Conservation (phyloP, 1,140 invertebrate species). For the Centruroides sculpturatus region DNA sequence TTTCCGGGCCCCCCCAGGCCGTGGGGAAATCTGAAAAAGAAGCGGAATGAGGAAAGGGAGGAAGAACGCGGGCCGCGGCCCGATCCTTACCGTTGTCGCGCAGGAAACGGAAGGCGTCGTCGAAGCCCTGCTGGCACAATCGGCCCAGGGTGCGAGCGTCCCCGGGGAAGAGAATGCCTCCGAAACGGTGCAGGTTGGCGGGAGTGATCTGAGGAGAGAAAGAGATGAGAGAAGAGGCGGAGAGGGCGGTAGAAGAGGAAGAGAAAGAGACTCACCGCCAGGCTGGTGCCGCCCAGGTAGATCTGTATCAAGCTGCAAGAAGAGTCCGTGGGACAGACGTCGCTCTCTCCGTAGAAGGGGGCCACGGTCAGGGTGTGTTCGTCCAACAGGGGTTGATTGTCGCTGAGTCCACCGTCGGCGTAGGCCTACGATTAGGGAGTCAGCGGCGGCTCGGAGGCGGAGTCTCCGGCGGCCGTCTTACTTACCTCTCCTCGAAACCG, state of each 20-base stretch:
- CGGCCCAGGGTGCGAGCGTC: slow-evolving; percentile 75
- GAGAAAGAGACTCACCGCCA: slow-evolving; percentile 42
- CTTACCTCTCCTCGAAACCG: slow-evolving; percentile 58
- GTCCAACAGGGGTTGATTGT: slow-evolving; percentile 87
- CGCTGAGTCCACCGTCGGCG: slow-evolving; percentile 92
- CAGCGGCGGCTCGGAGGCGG: too few relatives aligned
- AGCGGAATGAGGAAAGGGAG: too few relatives aligned
- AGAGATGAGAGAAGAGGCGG: not conserved
- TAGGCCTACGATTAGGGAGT: slow-evolving; percentile 42
- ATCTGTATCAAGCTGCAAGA: slow-evolving; percentile 43
- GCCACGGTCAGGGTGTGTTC: slow-evolving; percentile 92
- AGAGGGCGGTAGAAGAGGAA: not conserved
- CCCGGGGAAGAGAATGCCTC: slow-evolving; percentile 83
- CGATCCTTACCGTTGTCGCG: too few relatives aligned
- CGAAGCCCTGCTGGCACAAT: slow-evolving; percentile 96
- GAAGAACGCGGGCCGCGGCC: too few relatives aligned
- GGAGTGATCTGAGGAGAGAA: slow-evolving; percentile 42
- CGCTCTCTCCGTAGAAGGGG: slow-evolving; percentile 93
- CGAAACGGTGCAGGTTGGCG: slow-evolving; percentile 83
- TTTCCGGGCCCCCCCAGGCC: too few relatives aligned
- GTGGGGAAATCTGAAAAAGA: too few relatives aligned
- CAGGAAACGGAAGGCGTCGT: slow-evolving; percentile 84
- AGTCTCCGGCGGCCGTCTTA: not conserved
- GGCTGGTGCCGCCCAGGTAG: slow-evolving; percentile 84
- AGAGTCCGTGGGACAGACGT: slow-evolving; percentile 89